Base-by-base conservation (phyloP, 2,113 vertebrate genomes). In the Emydocephalus ijimae region DNA sequence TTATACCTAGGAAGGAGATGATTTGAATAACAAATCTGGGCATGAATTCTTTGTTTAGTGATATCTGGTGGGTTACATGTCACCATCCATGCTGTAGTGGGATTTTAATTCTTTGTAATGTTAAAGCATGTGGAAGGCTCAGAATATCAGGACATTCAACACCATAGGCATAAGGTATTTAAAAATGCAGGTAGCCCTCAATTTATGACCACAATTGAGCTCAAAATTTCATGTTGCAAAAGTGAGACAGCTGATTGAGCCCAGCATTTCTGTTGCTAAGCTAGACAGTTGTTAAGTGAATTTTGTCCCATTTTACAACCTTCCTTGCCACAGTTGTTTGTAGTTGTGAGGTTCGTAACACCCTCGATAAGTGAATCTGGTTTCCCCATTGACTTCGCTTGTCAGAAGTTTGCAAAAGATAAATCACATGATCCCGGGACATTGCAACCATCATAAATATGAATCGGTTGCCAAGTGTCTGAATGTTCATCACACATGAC, bases 401-500 rank as follows among this genome's bases (percentile, higher is more conserved):
- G 1, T n/a, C 64, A 69, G 29, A 69, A 69, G 12, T 29, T n/a
- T 4, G 4, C 4, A 15, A n/a, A 69, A 69, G 14, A 14, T n/a
- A 59, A 69, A 5, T 5, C 4, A 14, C 29, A 34, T 18, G 12
- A 15, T 1, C 64, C 29, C 12, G 29, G 29, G 29, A 69, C 29
- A n/a, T 0, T 69, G 64, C 12, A 69, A 69, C 2, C 4, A 0
- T 15, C 64, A n/a, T 34, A 69, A 69, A 69, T 34, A 29, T 15
- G 64, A 69, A 34, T 34, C 2, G 3, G 12, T 69, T n/a, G 29
- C 5, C 29, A 69, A 15, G 64, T 6, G 14, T 15, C 26, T 64
- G 1, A 64, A 64, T 12, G 12, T 69, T n/a, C 29, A 69, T 34
- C 12, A 0, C 12, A 0, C 1, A 15, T 2, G 12, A 15, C 14